A percentile compares a stretch with the other conserved stretches of the same genome.
Conservation (phyloP, 1,140 invertebrate genomes). For the Neodiprion virginianus region DNA sequence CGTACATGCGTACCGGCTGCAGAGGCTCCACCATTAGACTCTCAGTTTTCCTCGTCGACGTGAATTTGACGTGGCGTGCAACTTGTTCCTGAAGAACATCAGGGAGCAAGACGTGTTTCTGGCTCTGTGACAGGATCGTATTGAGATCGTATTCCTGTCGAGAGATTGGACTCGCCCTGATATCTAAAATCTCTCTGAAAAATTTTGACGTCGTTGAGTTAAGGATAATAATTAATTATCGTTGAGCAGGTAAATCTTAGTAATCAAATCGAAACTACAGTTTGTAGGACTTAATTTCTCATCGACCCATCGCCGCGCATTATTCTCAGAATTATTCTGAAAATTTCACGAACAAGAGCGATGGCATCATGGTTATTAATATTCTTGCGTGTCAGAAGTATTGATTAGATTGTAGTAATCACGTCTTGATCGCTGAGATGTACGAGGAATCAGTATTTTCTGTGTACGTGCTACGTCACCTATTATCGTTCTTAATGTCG, state of each 20-base stretch:
- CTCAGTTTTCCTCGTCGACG: constrained; percentile 40
- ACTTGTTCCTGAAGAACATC: constrained; percentile 70
- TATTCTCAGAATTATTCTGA: constrained; percentile 19
- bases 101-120: constrained; percentile 67
- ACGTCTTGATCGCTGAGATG: neutral
- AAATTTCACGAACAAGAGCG: neutral
- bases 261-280: constrained; percentile 45
- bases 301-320: neutral
- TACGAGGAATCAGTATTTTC: neutral
- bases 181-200: constrained; percentile 53
- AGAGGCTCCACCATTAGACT: constrained; percentile 63
- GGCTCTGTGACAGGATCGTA: constrained; percentile 62
- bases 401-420: neutral
- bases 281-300: neutral
- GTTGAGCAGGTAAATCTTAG: constrained; percentile 53
- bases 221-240: constrained; percentile 31
- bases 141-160: constrained; percentile 47
- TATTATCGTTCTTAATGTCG: too few species aligned
- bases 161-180: constrained; percentile 42
- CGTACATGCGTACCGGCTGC: constrained; percentile 69
- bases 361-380: constrained; percentile 22
- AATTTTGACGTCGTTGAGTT: neutral
- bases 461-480: constrained; percentile 15
- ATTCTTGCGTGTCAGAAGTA: neutral
- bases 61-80: constrained; percentile 60